phyloP scores from a whole-genome alignment of 1,140 invertebrate genomes.

The Pectinophora gossypiella region DNA sequence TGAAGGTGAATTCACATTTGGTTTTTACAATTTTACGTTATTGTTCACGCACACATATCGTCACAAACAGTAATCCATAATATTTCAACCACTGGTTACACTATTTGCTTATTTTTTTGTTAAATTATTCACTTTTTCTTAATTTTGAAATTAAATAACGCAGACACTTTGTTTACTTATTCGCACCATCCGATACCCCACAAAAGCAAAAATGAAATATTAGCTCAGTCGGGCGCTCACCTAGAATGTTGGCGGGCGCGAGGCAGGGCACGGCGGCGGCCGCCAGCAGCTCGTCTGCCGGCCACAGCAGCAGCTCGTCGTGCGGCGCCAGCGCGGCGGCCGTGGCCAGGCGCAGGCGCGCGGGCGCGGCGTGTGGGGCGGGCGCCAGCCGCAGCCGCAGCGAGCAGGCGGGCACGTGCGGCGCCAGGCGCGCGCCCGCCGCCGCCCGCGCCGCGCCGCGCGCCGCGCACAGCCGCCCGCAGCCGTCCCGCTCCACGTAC shows the following conservation, averaged over 20 bases:
- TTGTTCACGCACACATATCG: no score
- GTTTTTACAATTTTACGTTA: no score
- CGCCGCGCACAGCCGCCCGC: no score
- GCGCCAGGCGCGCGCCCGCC: slow-evolving; percentile 13
- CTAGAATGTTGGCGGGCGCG: slow-evolving; percentile 86
- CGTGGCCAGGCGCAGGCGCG: slow-evolving; percentile 20
- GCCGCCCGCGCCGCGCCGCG: slow-evolving; percentile 16
- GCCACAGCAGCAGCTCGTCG: slow-evolving; percentile 81
- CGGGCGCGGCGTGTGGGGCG: background rate
- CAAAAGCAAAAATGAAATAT: no score
- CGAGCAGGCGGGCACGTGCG: slow-evolving; percentile 15
- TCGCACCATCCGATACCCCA: no score
- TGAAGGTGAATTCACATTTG: no score
- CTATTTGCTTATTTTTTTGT: no score
- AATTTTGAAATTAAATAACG: no score
- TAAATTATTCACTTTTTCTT: no score
- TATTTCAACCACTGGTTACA: no score
- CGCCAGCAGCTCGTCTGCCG: slow-evolving; percentile 84
- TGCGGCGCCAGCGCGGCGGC: slow-evolving; percentile 28
- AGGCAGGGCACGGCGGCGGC: slow-evolving; percentile 86
- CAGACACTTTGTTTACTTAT: no score
- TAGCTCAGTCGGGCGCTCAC: slow-evolving; percentile 70
- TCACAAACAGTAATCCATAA: no score
- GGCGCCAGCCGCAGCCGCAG: slow-evolving; percentile 9
- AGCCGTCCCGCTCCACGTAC: background rate